Conservation (phyloP, 2,888 invertebrate species). For the Cordylochernes scorpioides region DNA sequence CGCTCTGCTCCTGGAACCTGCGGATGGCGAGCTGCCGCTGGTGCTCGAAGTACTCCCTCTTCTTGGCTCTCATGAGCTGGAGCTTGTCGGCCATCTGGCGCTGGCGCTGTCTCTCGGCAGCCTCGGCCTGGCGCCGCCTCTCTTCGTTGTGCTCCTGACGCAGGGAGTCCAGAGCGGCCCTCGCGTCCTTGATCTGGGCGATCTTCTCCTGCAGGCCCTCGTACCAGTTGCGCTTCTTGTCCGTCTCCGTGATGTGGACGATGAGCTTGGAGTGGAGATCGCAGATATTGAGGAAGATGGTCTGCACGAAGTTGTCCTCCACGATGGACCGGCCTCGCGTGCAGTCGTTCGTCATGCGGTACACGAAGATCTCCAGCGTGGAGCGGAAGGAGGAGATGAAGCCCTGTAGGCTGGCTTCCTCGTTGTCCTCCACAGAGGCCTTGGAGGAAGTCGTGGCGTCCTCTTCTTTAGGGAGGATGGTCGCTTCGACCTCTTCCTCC, state of each 20-base stretch:
- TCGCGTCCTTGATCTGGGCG: conserved; percentile 67
- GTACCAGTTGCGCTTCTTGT: no score
- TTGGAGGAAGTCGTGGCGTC: no score
- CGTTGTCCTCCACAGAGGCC: no score
- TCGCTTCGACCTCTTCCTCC: no score
- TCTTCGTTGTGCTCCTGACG: conserved; percentile 75
- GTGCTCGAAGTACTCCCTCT: no score
- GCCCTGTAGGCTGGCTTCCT: conserved; percentile 57
- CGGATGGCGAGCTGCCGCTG: no score
- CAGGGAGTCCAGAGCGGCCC: conserved; percentile 78
- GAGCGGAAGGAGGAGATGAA: conserved; percentile 59
- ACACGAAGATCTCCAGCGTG: conserved; percentile 84
- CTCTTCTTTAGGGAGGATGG: no score
- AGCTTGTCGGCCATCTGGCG: conserved; percentile 88
- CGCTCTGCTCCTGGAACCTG: no score
- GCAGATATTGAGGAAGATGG: conserved; percentile 81
- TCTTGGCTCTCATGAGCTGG: conserved; percentile 93
- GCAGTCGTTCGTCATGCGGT: conserved; percentile 91
- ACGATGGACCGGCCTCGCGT: conserved; percentile 72
- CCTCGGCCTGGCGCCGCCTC: conserved; percentile 59
- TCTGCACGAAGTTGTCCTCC: conserved; percentile 88
- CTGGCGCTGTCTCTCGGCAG: conserved; percentile 68
- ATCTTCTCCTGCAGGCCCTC: conserved; percentile 43
- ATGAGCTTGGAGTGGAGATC: conserved; percentile 80
- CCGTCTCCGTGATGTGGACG: conserved; percentile 51